Conservation (phyloP, 2,888 invertebrate species). For the Parnassius orleans region DNA sequence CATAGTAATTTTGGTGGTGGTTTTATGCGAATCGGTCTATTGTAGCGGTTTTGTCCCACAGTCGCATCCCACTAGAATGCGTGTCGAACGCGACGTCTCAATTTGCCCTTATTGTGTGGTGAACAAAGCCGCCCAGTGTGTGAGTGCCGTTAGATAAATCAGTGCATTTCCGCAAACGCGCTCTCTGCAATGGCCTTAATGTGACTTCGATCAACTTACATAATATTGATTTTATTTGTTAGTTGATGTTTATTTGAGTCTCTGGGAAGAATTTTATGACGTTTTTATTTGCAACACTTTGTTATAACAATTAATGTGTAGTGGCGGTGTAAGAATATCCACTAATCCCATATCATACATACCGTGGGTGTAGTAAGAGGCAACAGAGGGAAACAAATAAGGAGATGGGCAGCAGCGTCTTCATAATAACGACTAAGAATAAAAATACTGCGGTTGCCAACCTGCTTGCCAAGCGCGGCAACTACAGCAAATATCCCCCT, state of each 20-base stretch:
- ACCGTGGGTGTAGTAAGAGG: too few species aligned
- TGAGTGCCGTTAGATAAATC: slow-evolving; percentile 44
- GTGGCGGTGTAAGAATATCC: too few species aligned
- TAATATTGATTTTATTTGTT: slow-evolving; percentile 12
- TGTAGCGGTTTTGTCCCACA: slow-evolving; percentile 11
- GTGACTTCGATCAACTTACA: slow-evolving; percentile 6
- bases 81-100: slow-evolving; percentile 71
- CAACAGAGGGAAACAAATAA: too few species aligned
- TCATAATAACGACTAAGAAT: too few species aligned
- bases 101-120: slow-evolving; percentile 69
- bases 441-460: too few species aligned
- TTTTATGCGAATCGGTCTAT: slow-evolving; percentile 1
- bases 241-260: background rate
- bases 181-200: slow-evolving; percentile 9
- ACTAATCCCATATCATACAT: too few species aligned
- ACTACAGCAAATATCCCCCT: too few species aligned
- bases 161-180: slow-evolving; percentile 39
- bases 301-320: too few species aligned
- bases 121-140: slow-evolving; percentile 39
- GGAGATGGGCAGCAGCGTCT: too few species aligned
- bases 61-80: slow-evolving; percentile 39
- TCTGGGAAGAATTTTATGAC: too few species aligned
- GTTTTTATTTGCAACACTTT: too few species aligned
- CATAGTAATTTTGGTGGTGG: slow-evolving; percentile 3
- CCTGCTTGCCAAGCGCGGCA: too few species aligned